A percentile compares a stretch with the other conserved stretches of the same genome.
Conservation (phyloP, 2,797 vertebrate species). For the Rhinella marina region DNA sequence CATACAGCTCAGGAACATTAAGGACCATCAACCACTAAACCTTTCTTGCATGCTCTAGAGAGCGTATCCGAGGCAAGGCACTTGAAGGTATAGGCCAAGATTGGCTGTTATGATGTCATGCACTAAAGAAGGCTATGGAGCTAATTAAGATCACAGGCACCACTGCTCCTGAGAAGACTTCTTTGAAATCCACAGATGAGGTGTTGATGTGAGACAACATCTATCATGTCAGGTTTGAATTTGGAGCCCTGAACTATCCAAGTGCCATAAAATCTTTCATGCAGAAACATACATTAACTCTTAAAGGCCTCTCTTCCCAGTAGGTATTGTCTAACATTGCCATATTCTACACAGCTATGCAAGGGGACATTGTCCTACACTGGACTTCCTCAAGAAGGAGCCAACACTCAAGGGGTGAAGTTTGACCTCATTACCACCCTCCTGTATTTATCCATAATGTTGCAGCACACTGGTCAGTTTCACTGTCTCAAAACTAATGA, state of each 20-base stretch:
- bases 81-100: slow-evolving; percentile 5
- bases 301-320: background rate
- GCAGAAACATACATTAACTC: slow-evolving; percentile 38
- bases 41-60: slow-evolving; percentile 49
- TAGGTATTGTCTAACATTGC: background rate
- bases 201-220: slow-evolving; percentile 50
- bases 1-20: slow-evolving; percentile 21
- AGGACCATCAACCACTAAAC: slow-evolving; percentile 51
- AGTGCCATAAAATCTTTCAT: slow-evolving; percentile 33
- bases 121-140: slow-evolving; percentile 20
- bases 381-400: background rate
- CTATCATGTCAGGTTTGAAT: slow-evolving; percentile 41
- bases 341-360: background rate
- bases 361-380: background rate
- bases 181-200: slow-evolving; percentile 48
- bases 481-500: background rate
- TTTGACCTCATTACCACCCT: background rate
- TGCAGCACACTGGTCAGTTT: background rate
- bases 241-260: slow-evolving; percentile 23
- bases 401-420: background rate
- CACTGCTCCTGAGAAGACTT: slow-evolving; percentile 39
- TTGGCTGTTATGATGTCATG: slow-evolving; percentile 46
- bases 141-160: slow-evolving; percentile 41
- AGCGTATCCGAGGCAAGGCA: slow-evolving; percentile 48
- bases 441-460: background rate